Percentiles rank a stretch among this genome's conserved stretches.
Conservation (phyloP, 2,888 invertebrate genomes). For the Mechanitis messenoides region DNA sequence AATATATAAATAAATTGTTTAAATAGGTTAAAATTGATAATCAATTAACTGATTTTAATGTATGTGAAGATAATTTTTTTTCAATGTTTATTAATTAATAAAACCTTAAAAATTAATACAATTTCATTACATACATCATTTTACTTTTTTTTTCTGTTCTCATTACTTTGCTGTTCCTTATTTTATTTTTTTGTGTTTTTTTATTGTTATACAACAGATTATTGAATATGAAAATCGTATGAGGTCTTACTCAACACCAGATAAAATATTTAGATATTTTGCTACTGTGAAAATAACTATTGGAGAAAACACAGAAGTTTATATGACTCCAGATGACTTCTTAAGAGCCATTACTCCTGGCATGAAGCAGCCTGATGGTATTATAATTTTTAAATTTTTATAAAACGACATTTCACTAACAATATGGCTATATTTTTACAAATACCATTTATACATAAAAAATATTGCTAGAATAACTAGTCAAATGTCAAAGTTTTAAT, state of each 20-base stretch:
- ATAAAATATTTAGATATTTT: slow-evolving; percentile 99
- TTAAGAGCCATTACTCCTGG: slow-evolving; percentile 96
- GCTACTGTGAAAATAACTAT: slow-evolving; percentile 91
- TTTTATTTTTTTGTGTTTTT: slow-evolving; percentile 11
- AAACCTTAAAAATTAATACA: too few relatives aligned
- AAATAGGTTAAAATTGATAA: too few relatives aligned
- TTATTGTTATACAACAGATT: slow-evolving; percentile 78
- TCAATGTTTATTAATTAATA: too few relatives aligned
- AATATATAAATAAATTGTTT: too few relatives aligned
- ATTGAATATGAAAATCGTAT: slow-evolving; percentile 99
- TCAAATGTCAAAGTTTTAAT: too few relatives aligned
- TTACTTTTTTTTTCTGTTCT: slow-evolving; percentile 2
- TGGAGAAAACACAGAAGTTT: slow-evolving; percentile 83
- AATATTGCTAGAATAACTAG: too few relatives aligned
- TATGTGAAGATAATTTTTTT: too few relatives aligned
- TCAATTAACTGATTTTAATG: too few relatives aligned
- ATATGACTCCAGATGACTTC: slow-evolving; percentile 99
- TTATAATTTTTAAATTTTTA: slow-evolving; percentile 29
- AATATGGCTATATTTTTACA: too few relatives aligned
- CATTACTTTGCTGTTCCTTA: slow-evolving; percentile 2
- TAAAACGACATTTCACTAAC: too few relatives aligned
- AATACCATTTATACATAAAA: too few relatives aligned
- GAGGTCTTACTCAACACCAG: slow-evolving; percentile 96
- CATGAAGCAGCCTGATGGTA: slow-evolving; percentile 98
- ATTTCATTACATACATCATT: background rate